These are phyloP conservation scores for Pollimyrus isidori DNA, from an alignment of 2,113 vertebrate species.

Conservation along the genomic window DNA sequence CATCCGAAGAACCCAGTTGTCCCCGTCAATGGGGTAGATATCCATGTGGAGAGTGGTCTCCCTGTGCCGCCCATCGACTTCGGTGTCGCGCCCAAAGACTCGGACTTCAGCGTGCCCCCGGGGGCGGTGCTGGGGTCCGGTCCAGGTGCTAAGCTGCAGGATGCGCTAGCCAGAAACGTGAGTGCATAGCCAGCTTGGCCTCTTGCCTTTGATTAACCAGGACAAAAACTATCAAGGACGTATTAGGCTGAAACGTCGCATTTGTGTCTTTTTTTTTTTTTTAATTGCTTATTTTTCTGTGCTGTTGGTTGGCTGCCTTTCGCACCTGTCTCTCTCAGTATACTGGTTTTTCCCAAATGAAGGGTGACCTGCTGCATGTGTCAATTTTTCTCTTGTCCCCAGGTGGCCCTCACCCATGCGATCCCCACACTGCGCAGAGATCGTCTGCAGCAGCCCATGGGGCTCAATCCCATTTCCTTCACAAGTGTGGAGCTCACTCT, in stretches of 20 bases:
- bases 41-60: conserved; percentile 84
- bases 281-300: too few relatives aligned
- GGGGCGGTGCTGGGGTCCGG: conserved; percentile 72
- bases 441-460: conserved; percentile 83
- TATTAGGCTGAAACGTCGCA: not conserved
- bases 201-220: not conserved
- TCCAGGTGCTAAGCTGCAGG: conserved; percentile 84
- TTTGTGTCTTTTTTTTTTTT: too few relatives aligned
- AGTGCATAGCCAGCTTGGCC: conserved; percentile 38
- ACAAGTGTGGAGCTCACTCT: conserved; percentile 89
- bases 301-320: not conserved
- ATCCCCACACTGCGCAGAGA: conserved; percentile 88
- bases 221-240: not conserved
- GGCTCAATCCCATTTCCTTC: conserved; percentile 87
- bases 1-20: conserved; percentile 78
- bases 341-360: not conserved
- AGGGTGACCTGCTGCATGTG: not conserved
- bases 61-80: conserved; percentile 96
- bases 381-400: not conserved
- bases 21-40: conserved; percentile 84
- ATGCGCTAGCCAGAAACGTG: conserved; percentile 78
- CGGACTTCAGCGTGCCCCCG: conserved; percentile 85
- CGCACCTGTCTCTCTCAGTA: not conserved
- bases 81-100: conserved; percentile 92
- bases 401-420: conserved; percentile 77